Evolutionary conservation across 2,797 vertebrate genomes (phyloP).

Genomic region (Rousettus madagascariensis): DNA sequence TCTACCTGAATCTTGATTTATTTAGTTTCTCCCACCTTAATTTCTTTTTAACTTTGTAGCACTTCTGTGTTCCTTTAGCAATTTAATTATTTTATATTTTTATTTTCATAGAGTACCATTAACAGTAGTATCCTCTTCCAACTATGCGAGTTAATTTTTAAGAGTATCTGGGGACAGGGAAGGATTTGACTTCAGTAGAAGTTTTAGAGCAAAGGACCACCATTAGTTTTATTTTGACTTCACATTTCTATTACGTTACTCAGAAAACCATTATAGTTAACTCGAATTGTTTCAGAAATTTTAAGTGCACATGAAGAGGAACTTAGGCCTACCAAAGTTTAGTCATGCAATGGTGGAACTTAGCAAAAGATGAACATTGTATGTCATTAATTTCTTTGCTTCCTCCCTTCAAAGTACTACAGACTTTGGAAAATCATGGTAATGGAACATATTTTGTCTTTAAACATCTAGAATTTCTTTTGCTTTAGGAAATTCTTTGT

Average conservation of each 20-base stretch:
- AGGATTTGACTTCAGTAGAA: not conserved
- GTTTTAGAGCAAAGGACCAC: not conserved
- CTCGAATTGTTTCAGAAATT: not conserved
- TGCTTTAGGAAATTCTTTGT: not conserved
- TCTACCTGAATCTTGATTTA: slow-evolving; percentile 15
- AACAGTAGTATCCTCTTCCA: not conserved
- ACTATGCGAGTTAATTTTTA: not conserved
- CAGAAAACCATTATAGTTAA: not conserved
- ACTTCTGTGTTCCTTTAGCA: slow-evolving; percentile 5
- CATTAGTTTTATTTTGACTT: slow-evolving; percentile 28
- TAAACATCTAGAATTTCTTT: slow-evolving; percentile 39
- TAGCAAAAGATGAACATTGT: not conserved
- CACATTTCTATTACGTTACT: slow-evolving; percentile 6
- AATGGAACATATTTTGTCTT: not conserved
- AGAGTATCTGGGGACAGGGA: not conserved
- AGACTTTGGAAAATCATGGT: not conserved
- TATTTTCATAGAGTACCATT: slow-evolving; percentile 3
- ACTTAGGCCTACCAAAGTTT: not conserved
- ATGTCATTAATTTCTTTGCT: not conserved
- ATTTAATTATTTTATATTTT: not conserved
- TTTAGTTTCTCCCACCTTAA: slow-evolving; percentile 9
- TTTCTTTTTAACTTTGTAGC: not conserved
- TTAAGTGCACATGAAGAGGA: not conserved
- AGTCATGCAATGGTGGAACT: not conserved
- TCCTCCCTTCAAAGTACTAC: not conserved